Conservation (phyloP, 2,888 invertebrate species). For the Rotaria sp. region DNA sequence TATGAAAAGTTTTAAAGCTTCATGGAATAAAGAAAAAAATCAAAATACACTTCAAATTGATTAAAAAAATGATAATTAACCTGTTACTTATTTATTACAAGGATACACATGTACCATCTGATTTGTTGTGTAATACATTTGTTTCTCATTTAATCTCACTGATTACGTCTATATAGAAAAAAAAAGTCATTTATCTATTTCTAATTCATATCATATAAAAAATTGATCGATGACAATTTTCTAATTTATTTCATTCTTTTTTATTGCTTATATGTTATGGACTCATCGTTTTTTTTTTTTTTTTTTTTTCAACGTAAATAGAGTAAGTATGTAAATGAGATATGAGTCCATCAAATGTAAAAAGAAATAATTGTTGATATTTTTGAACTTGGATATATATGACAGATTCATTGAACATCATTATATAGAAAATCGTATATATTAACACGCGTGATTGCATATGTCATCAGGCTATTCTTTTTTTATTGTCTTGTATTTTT, state of each 20-base stretch:
- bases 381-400: not conserved
- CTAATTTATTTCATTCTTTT: not conserved
- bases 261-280: not conserved
- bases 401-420: conserved; percentile 14
- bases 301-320: not conserved
- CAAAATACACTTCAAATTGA: not conserved
- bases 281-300: not conserved
- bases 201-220: not conserved
- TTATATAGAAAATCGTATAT: not conserved
- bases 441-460: not conserved
- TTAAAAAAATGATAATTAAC: not conserved
- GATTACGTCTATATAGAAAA: not conserved
- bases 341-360: not conserved
- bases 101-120: not conserved
- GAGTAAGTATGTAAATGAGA: not conserved
- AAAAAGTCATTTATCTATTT: not conserved
- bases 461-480: not conserved
- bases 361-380: not conserved
- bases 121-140: not conserved
- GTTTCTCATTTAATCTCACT: not conserved
- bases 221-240: not conserved
- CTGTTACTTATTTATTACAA: not conserved
- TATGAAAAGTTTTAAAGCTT: not conserved
- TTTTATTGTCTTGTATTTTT: no score
- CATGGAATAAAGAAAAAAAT: not conserved